These are phyloP conservation scores for Pholis gunnellus DNA, from an alignment of 2,113 vertebrate genomes.

Conservation along the genomic window DNA sequence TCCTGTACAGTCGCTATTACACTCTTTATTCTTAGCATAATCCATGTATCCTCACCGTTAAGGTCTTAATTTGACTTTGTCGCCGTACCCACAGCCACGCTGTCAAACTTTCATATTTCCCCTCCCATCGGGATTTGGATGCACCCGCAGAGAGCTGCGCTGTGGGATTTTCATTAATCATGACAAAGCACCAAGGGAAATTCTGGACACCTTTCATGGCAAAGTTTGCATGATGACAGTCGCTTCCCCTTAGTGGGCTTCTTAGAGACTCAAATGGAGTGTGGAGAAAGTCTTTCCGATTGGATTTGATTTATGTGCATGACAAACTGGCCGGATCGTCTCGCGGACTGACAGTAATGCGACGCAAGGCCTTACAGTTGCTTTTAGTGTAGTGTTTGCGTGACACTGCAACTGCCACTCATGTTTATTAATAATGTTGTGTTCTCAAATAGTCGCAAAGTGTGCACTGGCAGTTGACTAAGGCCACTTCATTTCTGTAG, in stretches of 20 bases:
- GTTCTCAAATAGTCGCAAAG: background rate
- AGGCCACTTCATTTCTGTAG: background rate
- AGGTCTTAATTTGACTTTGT: constrained; percentile 12
- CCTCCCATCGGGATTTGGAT: background rate
- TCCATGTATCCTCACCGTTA: constrained; percentile 4
- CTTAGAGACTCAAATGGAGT: background rate
- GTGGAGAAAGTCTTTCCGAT: background rate
- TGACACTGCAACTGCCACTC: background rate
- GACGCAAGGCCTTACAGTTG: background rate
- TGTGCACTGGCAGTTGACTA: background rate
- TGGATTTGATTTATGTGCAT: constrained; percentile 26
- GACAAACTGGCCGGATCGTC: constrained; percentile 8
- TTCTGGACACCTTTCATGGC: constrained; percentile 19
- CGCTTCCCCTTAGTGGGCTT: constrained; percentile 11
- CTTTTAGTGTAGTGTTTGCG: background rate
- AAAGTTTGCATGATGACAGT: constrained; percentile 30
- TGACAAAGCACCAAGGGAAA: constrained; percentile 10
- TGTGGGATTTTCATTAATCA: constrained; percentile 2
- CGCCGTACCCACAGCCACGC: background rate
- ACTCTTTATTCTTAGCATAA: background rate
- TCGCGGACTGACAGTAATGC: background rate
- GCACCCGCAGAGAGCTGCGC: background rate
- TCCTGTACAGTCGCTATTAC: background rate
- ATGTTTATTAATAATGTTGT: constrained; percentile 11
- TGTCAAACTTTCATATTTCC: constrained; percentile 15